Conservation (phyloP, 1,140 invertebrate genomes). For the Lysiphlebus fabarum region DNA sequence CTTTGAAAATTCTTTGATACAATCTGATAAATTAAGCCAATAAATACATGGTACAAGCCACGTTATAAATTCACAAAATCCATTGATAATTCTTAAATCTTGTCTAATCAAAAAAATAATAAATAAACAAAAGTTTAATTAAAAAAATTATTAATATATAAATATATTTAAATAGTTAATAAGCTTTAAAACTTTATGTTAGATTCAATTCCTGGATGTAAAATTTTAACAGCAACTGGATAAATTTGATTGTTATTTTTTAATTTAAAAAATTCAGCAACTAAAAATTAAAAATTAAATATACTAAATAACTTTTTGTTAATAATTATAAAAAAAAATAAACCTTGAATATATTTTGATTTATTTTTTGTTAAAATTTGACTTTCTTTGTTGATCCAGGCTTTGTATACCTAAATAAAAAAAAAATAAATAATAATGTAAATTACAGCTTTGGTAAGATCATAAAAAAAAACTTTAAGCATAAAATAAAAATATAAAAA, state of each 20-base stretch:
- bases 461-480: neutral
- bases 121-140: too few relatives aligned
- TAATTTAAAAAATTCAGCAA: constrained; percentile 28
- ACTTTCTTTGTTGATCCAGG: constrained; percentile 39
- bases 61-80: constrained; percentile 38
- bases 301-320: too few relatives aligned
- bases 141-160: too few relatives aligned
- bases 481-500: neutral
- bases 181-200: constrained; percentile 30
- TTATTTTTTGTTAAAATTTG: too few relatives aligned
- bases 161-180: too few relatives aligned
- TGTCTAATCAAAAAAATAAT: constrained; percentile 28
- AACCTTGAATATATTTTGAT: too few relatives aligned
- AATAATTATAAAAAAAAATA: too few relatives aligned
- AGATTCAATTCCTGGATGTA: constrained; percentile 51
- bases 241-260: constrained; percentile 29
- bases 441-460: constrained; percentile 2
- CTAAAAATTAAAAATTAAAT: constrained; percentile 21
- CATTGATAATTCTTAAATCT: constrained; percentile 52
- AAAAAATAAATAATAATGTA: constrained; percentile 8
- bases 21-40: constrained; percentile 55
- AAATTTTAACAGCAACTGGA: constrained; percentile 50
- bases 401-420: constrained; percentile 51
- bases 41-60: constrained; percentile 45
- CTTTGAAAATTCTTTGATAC: constrained; percentile 54